Percentiles rank a stretch among this genome's conserved stretches.
phyloP scores from a whole-genome alignment of 1,140 invertebrate species.

The Condylostylus longicornis region DNA sequence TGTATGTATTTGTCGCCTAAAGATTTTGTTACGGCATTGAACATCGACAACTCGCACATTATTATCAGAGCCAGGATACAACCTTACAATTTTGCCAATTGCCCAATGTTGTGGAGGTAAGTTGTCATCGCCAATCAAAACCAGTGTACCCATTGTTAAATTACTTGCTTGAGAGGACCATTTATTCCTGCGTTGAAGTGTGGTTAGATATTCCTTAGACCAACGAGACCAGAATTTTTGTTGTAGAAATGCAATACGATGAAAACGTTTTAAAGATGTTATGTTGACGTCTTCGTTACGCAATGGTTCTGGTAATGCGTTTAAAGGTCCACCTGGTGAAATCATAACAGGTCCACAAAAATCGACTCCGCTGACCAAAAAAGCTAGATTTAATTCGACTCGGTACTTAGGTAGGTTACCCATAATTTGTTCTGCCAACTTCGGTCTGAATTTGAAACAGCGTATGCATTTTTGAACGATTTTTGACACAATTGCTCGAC shows the following conservation, averaged over 20 bases:
- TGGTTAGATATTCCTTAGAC: conserved; percentile 13
- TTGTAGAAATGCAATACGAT: background rate
- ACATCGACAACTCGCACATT: conserved; percentile 5
- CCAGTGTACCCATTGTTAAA: conserved; percentile 16
- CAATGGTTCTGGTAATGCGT: background rate
- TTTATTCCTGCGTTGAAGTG: conserved; percentile 10
- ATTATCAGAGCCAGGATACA: conserved; percentile 12
- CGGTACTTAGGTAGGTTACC: too few relatives aligned
- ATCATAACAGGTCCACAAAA: too few relatives aligned
- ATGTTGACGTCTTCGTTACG: too few relatives aligned
- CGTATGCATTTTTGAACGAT: too few relatives aligned
- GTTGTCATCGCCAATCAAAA: conserved; percentile 16
- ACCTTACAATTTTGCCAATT: conserved; percentile 10
- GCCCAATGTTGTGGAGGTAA: conserved; percentile 18
- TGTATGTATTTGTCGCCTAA: conserved; percentile 3
- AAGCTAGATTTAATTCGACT: too few relatives aligned
- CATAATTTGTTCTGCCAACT: too few relatives aligned
- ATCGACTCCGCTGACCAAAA: too few relatives aligned
- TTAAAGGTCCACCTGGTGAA: conserved; percentile 1
- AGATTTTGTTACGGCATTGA: background rate
- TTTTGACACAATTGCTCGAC: too few relatives aligned
- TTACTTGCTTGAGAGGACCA: conserved; percentile 10
- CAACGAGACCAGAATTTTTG: conserved; percentile 13
- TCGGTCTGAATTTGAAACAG: too few relatives aligned
- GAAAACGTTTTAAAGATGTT: conserved; percentile 5